Evolutionary conservation across 1,140 invertebrate genomes (phyloP).

Genomic region (Neodiprion fabricii): DNA sequence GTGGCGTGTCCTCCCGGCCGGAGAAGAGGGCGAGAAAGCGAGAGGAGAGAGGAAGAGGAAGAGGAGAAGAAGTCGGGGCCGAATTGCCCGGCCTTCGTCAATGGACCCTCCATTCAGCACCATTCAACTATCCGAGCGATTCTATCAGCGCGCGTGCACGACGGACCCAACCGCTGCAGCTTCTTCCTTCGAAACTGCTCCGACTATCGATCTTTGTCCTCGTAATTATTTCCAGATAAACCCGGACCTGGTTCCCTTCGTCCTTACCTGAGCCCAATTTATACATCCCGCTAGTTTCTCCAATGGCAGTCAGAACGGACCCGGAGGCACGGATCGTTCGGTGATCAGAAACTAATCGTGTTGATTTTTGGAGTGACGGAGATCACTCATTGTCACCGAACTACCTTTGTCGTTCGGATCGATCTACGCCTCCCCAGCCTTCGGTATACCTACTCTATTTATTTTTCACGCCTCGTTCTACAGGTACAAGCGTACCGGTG

Average conservation of each 20-base stretch:
- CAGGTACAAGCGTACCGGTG: no score
- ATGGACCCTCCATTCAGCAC: conserved; percentile 48
- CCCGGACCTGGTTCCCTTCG: conserved; percentile 32
- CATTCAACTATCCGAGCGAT: conserved; percentile 58
- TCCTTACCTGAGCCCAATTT: neutral
- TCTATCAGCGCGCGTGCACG: conserved; percentile 49
- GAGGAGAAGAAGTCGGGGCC: conserved; percentile 12
- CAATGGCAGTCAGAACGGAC: neutral
- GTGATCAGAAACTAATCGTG: neutral
- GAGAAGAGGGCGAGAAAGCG: conserved; percentile 26
- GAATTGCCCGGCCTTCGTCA: neutral
- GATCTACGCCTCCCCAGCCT: neutral
- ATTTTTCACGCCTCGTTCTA: no score
- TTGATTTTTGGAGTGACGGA: neutral
- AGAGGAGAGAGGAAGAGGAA: conserved; percentile 27
- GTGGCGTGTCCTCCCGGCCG: conserved; percentile 22
- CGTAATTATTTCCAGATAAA: conserved; percentile 59
- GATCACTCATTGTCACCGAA: conserved; percentile 7
- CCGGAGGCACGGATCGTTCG: neutral
- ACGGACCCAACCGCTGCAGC: conserved; percentile 26
- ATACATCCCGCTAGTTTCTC: neutral
- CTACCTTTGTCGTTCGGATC: neutral
- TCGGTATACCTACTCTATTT: no score
- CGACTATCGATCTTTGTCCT: conserved; percentile 56
- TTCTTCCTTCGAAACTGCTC: neutral